A percentile compares a stretch with the other conserved stretches of the same genome.
Conservation (phyloP, 2,113 vertebrate species). For the Psammodynastes pulverulentus region DNA sequence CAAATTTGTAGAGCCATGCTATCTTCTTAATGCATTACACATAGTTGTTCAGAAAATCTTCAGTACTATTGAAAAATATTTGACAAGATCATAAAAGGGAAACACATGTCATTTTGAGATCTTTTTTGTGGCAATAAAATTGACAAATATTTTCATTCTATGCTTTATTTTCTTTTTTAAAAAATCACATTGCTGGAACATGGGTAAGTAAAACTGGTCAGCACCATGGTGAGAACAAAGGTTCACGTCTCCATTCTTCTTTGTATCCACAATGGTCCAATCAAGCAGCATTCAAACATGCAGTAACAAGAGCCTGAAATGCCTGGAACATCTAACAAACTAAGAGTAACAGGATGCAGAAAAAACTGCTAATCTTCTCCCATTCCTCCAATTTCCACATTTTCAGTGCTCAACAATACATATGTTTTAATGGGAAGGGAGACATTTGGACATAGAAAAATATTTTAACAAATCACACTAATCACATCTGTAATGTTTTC, state of each 20-base stretch:
- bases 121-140: neutral
- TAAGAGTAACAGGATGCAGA: neutral
- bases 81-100: neutral
- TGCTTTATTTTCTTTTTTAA: neutral
- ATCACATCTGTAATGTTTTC: neutral
- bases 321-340: neutral
- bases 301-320: neutral
- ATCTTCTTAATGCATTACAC: neutral
- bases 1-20: neutral
- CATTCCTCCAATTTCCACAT: neutral
- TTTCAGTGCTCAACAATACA: neutral
- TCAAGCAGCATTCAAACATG: neutral
- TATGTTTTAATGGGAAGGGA: neutral
- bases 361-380: neutral
- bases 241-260: neutral
- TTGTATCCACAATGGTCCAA: neutral
- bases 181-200: slow-evolving; percentile 15
- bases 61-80: neutral
- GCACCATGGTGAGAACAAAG: neutral
- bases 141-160: neutral
- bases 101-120: neutral
- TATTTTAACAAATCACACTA: neutral
- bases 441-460: neutral
- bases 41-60: neutral
- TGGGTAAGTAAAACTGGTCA: neutral